Evolutionary conservation across 2,888 invertebrate species (phyloP).

Genomic region (Spisula solida): DNA sequence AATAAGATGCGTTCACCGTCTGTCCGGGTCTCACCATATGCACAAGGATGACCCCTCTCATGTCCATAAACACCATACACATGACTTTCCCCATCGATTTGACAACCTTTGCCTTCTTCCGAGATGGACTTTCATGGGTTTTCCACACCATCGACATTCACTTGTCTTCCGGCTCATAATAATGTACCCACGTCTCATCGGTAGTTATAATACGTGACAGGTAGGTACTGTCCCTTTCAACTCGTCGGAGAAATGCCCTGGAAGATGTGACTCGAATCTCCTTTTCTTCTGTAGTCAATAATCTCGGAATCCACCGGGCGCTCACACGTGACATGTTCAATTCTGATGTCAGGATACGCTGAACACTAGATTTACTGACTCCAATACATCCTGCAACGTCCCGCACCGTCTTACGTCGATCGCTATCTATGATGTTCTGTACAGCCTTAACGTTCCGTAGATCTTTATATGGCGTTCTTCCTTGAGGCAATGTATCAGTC

Average conservation of each 20-base stretch:
- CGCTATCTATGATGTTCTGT: too few relatives aligned
- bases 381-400: too few relatives aligned
- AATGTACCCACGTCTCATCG: neutral
- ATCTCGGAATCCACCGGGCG: neutral
- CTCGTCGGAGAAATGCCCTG: neutral
- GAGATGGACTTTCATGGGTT: neutral
- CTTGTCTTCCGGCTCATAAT: neutral
- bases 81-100: neutral
- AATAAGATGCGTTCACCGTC: neutral
- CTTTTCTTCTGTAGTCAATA: neutral
- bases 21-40: neutral
- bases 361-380: too few relatives aligned
- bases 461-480: too few relatives aligned
- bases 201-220: neutral
- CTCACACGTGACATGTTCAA: neutral
- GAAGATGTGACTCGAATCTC: neutral
- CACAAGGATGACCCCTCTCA: neutral
- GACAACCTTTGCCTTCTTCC: neutral
- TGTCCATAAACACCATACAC: conserved; percentile 8
- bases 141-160: neutral
- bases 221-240: neutral
- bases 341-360: neutral
- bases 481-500: too few relatives aligned
- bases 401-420: too few relatives aligned
- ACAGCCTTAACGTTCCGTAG: too few relatives aligned